Percentiles rank a stretch among this genome's conserved stretches.
Evolutionary conservation across 2,797 vertebrate species (phyloP).

Genomic region (Neosilurus hyrtlii): DNA sequence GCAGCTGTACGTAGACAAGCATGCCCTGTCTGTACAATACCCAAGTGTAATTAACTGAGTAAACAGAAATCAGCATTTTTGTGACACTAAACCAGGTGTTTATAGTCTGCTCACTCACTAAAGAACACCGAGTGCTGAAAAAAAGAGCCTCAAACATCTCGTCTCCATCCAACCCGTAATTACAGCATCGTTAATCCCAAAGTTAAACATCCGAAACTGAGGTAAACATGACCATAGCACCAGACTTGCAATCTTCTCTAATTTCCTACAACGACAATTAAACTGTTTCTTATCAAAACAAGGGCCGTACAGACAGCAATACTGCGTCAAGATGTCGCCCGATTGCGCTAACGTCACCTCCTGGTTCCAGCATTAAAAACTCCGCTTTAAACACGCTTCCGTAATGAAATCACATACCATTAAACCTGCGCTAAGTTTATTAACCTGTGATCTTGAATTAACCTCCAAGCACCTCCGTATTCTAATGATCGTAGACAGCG

Average conservation of each 20-base stretch:
- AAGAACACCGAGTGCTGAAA: neutral
- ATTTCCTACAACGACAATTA: slow-evolving; percentile 12
- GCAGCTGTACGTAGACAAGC: neutral
- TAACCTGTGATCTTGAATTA: slow-evolving; percentile 52
- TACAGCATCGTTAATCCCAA: slow-evolving; percentile 65
- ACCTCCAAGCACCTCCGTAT: slow-evolving; percentile 40
- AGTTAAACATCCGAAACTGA: slow-evolving; percentile 17
- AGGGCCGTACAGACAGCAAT: too few relatives aligned
- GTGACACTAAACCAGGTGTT: slow-evolving; percentile 33
- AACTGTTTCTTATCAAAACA: neutral
- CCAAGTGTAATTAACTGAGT: slow-evolving; percentile 70
- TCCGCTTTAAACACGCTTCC: neutral
- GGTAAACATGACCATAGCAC: slow-evolving; percentile 29
- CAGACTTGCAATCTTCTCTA: neutral
- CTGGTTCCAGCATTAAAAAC: too few relatives aligned
- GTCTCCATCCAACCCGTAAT: slow-evolving; percentile 64
- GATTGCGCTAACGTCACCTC: neutral
- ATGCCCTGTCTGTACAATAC: neutral
- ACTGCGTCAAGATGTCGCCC: too few relatives aligned
- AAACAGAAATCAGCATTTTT: slow-evolving; percentile 61
- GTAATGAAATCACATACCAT: slow-evolving; percentile 27
- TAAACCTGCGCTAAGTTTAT: slow-evolving; percentile 42
- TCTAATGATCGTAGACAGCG: slow-evolving; percentile 47
- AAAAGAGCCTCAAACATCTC: neutral
- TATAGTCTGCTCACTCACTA: slow-evolving; percentile 4